Conservation (phyloP, 30 jellyfish, hydroid and myxozoan species). For the Cassiopea xamachana region DNA sequence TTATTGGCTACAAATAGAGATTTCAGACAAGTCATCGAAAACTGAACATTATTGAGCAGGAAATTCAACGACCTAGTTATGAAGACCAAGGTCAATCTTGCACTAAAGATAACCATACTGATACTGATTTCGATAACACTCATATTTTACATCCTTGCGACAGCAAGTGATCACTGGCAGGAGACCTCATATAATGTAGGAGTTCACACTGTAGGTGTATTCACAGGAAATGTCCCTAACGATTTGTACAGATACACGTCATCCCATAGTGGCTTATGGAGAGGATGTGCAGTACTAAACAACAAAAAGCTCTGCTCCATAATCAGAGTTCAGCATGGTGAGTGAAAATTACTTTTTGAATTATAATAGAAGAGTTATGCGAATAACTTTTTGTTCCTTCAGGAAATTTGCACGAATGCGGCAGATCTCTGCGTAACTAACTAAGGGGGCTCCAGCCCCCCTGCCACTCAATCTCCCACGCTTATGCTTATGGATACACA, state of each 20-base stretch:
- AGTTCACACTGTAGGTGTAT: constrained; percentile 31
- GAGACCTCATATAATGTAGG: constrained; percentile 70
- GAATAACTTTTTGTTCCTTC: too few relatives aligned
- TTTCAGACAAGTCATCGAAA: not conserved
- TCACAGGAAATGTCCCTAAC: not conserved
- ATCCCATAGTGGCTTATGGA: constrained; percentile 74
- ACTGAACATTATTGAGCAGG: not conserved
- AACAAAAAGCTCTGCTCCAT: constrained; percentile 29
- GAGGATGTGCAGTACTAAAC: constrained; percentile 65
- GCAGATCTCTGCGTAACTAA: too few relatives aligned
- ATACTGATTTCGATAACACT: constrained; percentile 60
- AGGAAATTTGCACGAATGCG: too few relatives aligned
- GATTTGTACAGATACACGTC: constrained; percentile 60
- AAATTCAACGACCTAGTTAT: not conserved
- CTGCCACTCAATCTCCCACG: too few relatives aligned
- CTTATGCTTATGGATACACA: too few relatives aligned
- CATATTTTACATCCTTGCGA: constrained; percentile 73
- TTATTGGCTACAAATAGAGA: not conserved
- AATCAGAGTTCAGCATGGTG: constrained; percentile 36
- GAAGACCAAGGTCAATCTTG: constrained; percentile 38
- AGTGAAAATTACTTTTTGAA: not conserved
- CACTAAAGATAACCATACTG: constrained; percentile 48
- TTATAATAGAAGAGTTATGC: too few relatives aligned
- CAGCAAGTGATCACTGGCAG: constrained; percentile 92
- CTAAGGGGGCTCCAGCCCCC: too few relatives aligned